Evolutionary conservation across 2,113 vertebrate species (phyloP), one percentile per base, ranked within the genome.

Genomic region (Astatoreochromis straeleni): DNA sequence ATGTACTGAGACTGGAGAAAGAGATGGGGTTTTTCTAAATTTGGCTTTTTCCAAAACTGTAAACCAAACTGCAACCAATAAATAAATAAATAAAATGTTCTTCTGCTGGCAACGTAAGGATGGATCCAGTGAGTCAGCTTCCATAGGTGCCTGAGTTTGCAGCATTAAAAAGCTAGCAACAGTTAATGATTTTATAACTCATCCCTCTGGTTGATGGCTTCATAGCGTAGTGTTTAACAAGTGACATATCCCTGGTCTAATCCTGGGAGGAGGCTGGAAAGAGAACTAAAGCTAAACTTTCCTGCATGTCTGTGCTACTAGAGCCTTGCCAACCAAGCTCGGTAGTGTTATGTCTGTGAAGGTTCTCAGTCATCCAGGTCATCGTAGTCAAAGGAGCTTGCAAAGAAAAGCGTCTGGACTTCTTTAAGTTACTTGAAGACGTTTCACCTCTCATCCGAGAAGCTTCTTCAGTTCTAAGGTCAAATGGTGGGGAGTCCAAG

Each of bases 241-340:
- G 60, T 38, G 33, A 68, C 12, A 68, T 40, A 68, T 68, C 35
- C 63, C 35, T 24, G 35, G 3, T 68, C 35, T 7, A 40, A 68
- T 68, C 63, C 63, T 68, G 63, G 35, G n/a, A 68, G 35, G 35
- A 68, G 63, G 63, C 60, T 68, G 60, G 60, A 68, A 68, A 68
- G 33, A 68, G 11, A 21, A 68, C 60, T 38, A 68, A 68, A 38
- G 4, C 5, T 3, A 70, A 70, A 42, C 65, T 42, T 42, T 70
- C n/a, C 12, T 14, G 33, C 19, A 21, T 38, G 63, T 38, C 33
- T 40, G 63, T 68, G 63, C 19, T 2, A n/a, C 0, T 40, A 38
- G 33, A 68, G 33, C 19, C 63, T 68, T 68, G 33, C 33, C 33
- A 68, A 68, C 11, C 7, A 11, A 70, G 35, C 35, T 42, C 3